Percentiles rank a stretch among this genome's conserved stretches.
Conservation (phyloP, 2,888 invertebrate species). For the Diarsia mendica region DNA sequence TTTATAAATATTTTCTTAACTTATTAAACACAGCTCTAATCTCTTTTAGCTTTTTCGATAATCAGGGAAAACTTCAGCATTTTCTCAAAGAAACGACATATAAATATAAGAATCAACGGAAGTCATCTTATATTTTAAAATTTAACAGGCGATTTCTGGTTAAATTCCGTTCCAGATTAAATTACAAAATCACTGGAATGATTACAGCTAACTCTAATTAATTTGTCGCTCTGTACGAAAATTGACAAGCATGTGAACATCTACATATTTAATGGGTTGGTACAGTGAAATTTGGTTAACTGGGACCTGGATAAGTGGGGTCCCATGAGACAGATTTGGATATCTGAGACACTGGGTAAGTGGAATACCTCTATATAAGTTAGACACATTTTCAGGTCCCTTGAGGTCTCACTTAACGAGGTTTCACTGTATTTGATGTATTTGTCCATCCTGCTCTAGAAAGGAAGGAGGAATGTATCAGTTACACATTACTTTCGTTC, state of each 20-base stretch:
- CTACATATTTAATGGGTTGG: constrained; percentile 20
- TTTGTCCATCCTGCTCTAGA: constrained; percentile 33
- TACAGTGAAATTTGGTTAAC: too few relatives aligned
- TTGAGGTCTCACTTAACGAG: too few relatives aligned
- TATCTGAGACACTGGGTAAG: too few relatives aligned
- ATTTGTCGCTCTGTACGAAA: constrained; percentile 14
- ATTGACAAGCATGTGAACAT: constrained; percentile 11
- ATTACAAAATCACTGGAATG: background rate
- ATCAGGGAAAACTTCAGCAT: too few relatives aligned
- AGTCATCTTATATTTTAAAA: background rate
- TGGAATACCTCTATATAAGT: too few relatives aligned
- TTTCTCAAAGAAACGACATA: too few relatives aligned
- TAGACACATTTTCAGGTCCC: too few relatives aligned
- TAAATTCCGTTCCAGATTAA: background rate
- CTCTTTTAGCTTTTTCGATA: background rate
- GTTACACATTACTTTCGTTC: constrained; percentile 34
- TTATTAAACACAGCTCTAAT: background rate
- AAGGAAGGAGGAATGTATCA: constrained; percentile 39
- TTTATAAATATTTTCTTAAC: too few relatives aligned
- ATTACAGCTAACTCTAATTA: background rate
- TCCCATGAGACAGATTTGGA: too few relatives aligned
- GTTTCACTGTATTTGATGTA: constrained; percentile 40
- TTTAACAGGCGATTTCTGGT: background rate
- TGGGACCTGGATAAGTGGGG: too few relatives aligned
- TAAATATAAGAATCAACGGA: too few relatives aligned